phyloP scores from a whole-genome alignment of 2,888 invertebrate species.

The Caenorhabditis angaria region DNA sequence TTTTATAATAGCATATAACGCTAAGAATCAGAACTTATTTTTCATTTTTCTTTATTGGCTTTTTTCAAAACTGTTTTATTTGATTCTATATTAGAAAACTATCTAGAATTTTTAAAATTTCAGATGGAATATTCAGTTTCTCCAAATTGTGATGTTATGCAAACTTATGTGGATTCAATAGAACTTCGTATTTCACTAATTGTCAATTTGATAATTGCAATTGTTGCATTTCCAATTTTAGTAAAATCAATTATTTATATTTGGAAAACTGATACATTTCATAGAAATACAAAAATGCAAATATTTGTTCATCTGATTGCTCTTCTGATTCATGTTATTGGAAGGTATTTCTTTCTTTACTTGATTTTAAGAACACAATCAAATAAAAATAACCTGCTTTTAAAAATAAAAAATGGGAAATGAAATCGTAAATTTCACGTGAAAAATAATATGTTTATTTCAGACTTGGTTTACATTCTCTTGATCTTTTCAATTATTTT shows the following conservation, averaged over 20 bases:
- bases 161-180: slow-evolving; percentile 2
- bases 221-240: slow-evolving; percentile 13
- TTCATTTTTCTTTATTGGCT: too few relatives aligned
- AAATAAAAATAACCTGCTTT: neutral
- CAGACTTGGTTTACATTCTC: slow-evolving; percentile 14
- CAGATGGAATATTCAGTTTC: neutral
- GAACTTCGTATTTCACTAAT: slow-evolving; percentile 7
- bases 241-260: slow-evolving; percentile 8
- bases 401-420: neutral
- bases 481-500: slow-evolving; percentile 15
- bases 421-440: too few relatives aligned
- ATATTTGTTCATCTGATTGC: slow-evolving; percentile 12
- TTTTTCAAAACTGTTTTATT: too few relatives aligned
- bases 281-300: slow-evolving; percentile 16
- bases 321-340: slow-evolving; percentile 12
- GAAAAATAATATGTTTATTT: slow-evolving; percentile 2
- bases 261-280: slow-evolving; percentile 7
- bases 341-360: slow-evolving; percentile 10
- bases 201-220: slow-evolving; percentile 8
- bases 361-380: neutral
- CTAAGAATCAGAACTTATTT: too few relatives aligned
- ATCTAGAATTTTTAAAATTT: neutral
- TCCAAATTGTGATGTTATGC: slow-evolving; percentile 15
- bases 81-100: neutral
- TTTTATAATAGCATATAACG: too few relatives aligned